Percentiles rank a stretch among this genome's conserved stretches.
These are phyloP conservation scores for Gavia stellata DNA, from an alignment of 2,113 vertebrate species.

Conservation along the genomic window DNA sequence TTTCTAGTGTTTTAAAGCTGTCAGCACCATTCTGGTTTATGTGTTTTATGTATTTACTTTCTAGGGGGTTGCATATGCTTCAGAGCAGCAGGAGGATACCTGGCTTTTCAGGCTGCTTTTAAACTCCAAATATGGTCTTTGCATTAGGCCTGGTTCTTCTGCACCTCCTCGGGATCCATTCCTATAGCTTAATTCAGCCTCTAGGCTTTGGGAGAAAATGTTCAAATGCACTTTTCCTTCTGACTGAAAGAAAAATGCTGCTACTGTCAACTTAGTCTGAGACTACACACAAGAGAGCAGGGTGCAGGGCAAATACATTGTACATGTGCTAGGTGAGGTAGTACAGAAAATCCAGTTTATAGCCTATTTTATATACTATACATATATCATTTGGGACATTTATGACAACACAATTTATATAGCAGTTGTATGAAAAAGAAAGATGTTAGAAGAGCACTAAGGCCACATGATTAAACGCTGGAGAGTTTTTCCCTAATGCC, in stretches of 20 bases:
- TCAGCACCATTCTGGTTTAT: conserved; percentile 40
- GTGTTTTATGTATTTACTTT: conserved; percentile 51
- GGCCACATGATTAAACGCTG: not conserved
- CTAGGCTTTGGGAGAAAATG: not conserved
- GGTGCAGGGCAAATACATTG: not conserved
- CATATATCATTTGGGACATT: conserved; percentile 17
- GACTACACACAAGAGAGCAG: not conserved
- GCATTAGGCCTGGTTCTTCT: conserved; percentile 1
- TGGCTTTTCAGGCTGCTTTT: conserved; percentile 3
- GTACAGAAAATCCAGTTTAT: conserved; percentile 28
- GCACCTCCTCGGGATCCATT: not conserved
- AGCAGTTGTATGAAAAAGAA: not conserved
- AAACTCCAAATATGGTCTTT: conserved; percentile 48
- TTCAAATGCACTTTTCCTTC: not conserved
- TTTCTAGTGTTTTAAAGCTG: conserved; percentile 54
- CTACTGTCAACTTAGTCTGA: not conserved
- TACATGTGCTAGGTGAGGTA: conserved; percentile 19
- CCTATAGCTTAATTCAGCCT: not conserved
- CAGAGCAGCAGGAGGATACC: conserved; percentile 21
- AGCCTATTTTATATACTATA: conserved; percentile 20
- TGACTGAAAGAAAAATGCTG: not conserved
- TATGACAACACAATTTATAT: conserved; percentile 30
- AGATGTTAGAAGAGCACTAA: not conserved
- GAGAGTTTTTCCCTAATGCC: not conserved
- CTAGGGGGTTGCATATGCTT: not conserved